Conservation (phyloP, 2,113 vertebrate species). For the Poeciliopsis retropinna region DNA sequence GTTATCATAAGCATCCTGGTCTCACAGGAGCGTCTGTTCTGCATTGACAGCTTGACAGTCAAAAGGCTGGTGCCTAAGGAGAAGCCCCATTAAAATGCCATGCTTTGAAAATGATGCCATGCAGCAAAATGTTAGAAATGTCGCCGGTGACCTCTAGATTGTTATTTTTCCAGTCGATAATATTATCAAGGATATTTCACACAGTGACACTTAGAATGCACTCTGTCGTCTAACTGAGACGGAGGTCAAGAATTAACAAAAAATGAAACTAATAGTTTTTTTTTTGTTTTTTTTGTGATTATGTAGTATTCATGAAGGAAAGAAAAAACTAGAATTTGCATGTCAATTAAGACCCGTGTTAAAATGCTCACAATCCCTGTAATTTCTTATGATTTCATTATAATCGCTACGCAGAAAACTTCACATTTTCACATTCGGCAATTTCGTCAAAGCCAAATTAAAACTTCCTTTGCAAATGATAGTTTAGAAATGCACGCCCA, state of each 20-base stretch:
- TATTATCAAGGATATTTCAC: not conserved
- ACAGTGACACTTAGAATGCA: not conserved
- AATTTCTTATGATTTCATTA: not conserved
- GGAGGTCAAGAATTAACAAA: too few species aligned
- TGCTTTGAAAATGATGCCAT: slow-evolving; percentile 42
- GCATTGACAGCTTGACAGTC: slow-evolving; percentile 45
- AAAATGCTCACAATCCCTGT: too few species aligned
- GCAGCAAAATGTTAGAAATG: not conserved
- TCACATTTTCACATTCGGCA: not conserved
- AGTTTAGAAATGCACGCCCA: not conserved
- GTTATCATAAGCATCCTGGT: slow-evolving; percentile 48
- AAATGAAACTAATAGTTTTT: too few species aligned
- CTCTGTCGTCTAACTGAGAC: not conserved
- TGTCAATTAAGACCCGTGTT: too few species aligned
- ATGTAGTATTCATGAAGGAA: too few species aligned
- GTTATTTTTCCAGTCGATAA: not conserved
- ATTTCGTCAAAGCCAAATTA: not conserved
- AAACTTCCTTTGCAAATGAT: not conserved
- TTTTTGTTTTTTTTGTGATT: too few species aligned
- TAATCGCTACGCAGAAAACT: not conserved
- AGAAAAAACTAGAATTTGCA: too few species aligned
- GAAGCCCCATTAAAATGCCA: slow-evolving; percentile 73
- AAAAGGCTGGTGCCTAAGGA: slow-evolving; percentile 65
- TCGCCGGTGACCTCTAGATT: not conserved
- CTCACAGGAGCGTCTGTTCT: slow-evolving; percentile 63